Evolutionary conservation across 2,113 vertebrate species (phyloP).

Genomic region (Sebastes schlegelii): DNA sequence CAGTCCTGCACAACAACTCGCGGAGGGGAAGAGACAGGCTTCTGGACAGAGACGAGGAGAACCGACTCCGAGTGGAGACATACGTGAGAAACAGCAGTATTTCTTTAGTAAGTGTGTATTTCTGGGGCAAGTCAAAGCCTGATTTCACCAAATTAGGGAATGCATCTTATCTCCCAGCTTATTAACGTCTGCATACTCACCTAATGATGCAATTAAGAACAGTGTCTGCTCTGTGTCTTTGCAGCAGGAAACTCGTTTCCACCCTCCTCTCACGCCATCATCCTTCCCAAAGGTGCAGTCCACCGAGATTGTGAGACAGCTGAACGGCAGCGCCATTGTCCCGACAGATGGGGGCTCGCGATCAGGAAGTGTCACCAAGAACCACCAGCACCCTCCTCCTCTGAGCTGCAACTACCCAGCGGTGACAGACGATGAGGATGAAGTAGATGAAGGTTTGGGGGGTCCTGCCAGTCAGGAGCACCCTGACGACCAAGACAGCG

Average conservation of each 20-base stretch:
- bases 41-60: slow-evolving; percentile 72
- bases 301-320: slow-evolving; percentile 60
- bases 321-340: slow-evolving; percentile 70
- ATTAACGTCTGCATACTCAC: slow-evolving; percentile 13
- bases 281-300: slow-evolving; percentile 55
- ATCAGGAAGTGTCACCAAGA: slow-evolving; percentile 58
- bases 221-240: slow-evolving; percentile 22
- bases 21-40: slow-evolving; percentile 65
- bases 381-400: slow-evolving; percentile 55
- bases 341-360: slow-evolving; percentile 53
- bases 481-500: slow-evolving; percentile 81
- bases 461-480: slow-evolving; percentile 69
- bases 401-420: slow-evolving; percentile 63
- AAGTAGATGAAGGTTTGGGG: slow-evolving; percentile 77
- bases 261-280: slow-evolving; percentile 72
- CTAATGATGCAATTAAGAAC: slow-evolving; percentile 9
- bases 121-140: slow-evolving; percentile 40
- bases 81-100: slow-evolving; percentile 71
- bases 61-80: slow-evolving; percentile 72
- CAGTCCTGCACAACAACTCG: slow-evolving; percentile 70
- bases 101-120: slow-evolving; percentile 67
- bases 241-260: slow-evolving; percentile 74
- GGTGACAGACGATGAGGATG: slow-evolving; percentile 79
- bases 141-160: slow-evolving; percentile 36
- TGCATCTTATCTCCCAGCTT: slow-evolving; percentile 15